Evolutionary conservation across 2,888 invertebrate species (phyloP).

Genomic region (Polymixis flavicincta): DNA sequence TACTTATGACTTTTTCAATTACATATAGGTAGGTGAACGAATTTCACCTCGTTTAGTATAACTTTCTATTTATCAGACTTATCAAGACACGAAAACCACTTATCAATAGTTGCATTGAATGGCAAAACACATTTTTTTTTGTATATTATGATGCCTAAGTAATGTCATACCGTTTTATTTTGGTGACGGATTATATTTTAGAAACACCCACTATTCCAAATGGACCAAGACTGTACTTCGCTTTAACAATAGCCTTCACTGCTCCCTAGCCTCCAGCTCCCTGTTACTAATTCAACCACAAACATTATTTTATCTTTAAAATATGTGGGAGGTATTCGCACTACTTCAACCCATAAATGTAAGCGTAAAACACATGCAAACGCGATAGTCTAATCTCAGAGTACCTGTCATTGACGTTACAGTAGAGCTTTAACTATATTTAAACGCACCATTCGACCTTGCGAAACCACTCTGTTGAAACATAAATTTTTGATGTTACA

Average conservation of each 20-base stretch:
- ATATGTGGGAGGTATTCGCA: not conserved
- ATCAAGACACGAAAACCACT: not conserved
- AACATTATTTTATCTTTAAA: not conserved
- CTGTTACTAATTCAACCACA: not conserved
- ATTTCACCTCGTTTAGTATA: not conserved
- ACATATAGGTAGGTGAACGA: not conserved
- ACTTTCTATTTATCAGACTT: not conserved
- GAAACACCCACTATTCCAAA: not conserved
- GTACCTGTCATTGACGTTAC: constrained; percentile 43
- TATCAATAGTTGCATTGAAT: not conserved
- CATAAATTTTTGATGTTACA: constrained; percentile 27
- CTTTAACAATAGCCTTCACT: no score
- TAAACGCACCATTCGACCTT: constrained; percentile 44
- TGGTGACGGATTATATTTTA: not conserved
- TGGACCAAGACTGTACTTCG: not conserved
- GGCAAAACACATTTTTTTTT: not conserved
- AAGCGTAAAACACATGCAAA: constrained; percentile 10
- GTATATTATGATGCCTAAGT: not conserved
- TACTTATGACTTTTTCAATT: no score
- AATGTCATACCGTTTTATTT: not conserved
- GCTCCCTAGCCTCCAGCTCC: not conserved
- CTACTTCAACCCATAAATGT: not conserved
- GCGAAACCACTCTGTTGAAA: constrained; percentile 30
- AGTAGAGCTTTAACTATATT: constrained; percentile 49
- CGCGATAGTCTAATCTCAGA: constrained; percentile 34